phyloP scores from a whole-genome alignment of 2,888 invertebrate genomes.

The Ferdinandea cuprea region DNA sequence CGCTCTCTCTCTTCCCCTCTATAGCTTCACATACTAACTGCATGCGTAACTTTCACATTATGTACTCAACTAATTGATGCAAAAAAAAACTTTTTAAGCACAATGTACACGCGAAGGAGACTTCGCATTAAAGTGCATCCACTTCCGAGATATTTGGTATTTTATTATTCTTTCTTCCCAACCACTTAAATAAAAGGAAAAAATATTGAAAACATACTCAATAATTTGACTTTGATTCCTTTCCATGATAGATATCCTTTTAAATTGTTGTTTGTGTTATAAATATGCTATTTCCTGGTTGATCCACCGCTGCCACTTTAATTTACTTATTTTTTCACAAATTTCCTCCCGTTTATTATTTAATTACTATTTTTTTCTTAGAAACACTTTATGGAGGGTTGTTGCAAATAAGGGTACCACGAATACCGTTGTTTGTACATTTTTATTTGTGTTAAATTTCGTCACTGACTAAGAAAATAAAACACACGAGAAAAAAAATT shows the following conservation, averaged over 20 bases:
- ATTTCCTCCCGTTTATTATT: neutral
- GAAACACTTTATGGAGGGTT: conserved; percentile 1
- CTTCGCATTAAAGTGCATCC: conserved; percentile 1
- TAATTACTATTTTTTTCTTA: conserved; percentile 3
- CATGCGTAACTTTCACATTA: conserved; percentile 3
- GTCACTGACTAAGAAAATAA: neutral
- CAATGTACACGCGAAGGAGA: neutral
- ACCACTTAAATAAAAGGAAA: neutral
- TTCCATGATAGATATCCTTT: conserved; percentile 51
- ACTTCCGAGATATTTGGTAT: neutral
- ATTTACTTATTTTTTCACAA: neutral
- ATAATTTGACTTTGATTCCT: conserved; percentile 15
- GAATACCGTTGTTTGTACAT: neutral
- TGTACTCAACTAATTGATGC: conserved; percentile 8
- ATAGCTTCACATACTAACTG: conserved; percentile 1
- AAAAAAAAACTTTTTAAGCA: neutral
- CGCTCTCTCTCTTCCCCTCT: no score
- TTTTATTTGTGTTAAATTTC: conserved; percentile 5
- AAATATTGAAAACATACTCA: conserved; percentile 26
- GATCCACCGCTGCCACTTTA: neutral
- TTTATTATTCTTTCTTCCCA: neutral
- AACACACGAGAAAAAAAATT: no score
- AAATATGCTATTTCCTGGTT: neutral
- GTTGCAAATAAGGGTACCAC: neutral
- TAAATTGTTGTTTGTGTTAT: conserved; percentile 6